Evolutionary conservation across 2,113 vertebrate genomes (phyloP).

Genomic region (Eulacestoma nigropectus): DNA sequence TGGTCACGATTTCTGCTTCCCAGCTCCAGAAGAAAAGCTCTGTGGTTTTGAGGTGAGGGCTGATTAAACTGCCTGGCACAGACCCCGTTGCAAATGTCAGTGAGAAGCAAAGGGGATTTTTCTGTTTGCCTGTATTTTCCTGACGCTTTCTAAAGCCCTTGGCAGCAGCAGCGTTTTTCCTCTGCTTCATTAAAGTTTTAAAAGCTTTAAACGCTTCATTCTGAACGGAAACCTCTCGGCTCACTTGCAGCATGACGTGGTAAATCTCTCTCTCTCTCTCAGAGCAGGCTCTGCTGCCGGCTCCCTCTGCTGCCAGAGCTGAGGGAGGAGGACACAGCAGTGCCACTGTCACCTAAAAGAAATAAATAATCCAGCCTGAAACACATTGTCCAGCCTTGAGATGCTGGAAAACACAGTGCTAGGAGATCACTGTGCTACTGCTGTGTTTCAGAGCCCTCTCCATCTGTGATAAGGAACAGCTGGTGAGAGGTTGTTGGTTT

Average conservation of each 20-base stretch:
- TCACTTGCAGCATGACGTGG: neutral
- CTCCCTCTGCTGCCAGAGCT: slow-evolving; percentile 38
- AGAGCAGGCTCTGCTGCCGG: neutral
- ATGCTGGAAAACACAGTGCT: neutral
- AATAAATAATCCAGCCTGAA: neutral
- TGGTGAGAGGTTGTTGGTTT: neutral
- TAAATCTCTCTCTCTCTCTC: slow-evolving; percentile 5
- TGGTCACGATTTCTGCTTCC: slow-evolving; percentile 2
- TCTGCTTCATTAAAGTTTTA: slow-evolving; percentile 44
- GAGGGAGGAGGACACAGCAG: neutral
- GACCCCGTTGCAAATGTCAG: slow-evolving; percentile 18
- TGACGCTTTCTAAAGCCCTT: neutral
- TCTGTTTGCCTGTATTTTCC: slow-evolving; percentile 1
- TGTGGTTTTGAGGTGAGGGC: slow-evolving; percentile 41
- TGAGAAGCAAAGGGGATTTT: neutral
- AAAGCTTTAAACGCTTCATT: slow-evolving; percentile 15
- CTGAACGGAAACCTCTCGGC: slow-evolving; percentile 19
- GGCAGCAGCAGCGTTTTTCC: neutral
- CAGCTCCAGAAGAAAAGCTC: neutral
- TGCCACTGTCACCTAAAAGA: neutral
- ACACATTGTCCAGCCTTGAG: rapidly evolving
- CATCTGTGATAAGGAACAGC: neutral
- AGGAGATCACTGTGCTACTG: rapidly evolving
- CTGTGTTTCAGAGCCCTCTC: neutral
- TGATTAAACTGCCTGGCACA: neutral